These are phyloP conservation scores for Diloba caeruleocephala DNA, from an alignment of 2,888 invertebrate genomes.

Conservation along the genomic window DNA sequence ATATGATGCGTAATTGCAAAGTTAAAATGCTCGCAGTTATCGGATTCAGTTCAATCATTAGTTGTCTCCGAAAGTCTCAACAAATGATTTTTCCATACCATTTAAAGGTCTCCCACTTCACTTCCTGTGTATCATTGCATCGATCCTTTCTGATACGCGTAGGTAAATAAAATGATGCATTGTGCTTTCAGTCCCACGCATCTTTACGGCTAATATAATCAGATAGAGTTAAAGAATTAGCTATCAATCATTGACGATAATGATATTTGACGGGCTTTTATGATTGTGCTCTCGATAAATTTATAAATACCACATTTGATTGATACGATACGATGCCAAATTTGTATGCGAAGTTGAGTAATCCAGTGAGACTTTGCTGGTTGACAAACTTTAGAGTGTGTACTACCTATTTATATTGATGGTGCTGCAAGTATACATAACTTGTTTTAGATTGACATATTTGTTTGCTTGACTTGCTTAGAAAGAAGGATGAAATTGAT, in stretches of 20 bases:
- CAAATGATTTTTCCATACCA: constrained; percentile 52
- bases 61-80: constrained; percentile 21
- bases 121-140: constrained; percentile 49
- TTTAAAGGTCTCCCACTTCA: constrained; percentile 57
- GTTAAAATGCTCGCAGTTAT: neutral
- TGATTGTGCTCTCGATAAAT: constrained; percentile 77
- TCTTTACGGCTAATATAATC: constrained; percentile 79
- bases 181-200: constrained; percentile 84
- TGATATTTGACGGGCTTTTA: constrained; percentile 84
- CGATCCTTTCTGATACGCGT: constrained; percentile 58
- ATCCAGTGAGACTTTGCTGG: constrained; percentile 27
- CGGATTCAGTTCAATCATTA: constrained; percentile 3
- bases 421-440: too few relatives aligned
- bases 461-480: too few relatives aligned
- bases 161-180: constrained; percentile 79
- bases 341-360: constrained; percentile 52
- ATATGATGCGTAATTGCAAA: too few relatives aligned
- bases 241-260: constrained; percentile 87
- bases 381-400: constrained; percentile 18
- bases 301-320: constrained; percentile 67
- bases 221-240: constrained; percentile 79
- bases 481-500: too few relatives aligned
- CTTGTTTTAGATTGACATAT: too few relatives aligned
- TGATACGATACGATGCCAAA: constrained; percentile 54
- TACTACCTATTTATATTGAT: neutral